A percentile compares a stretch with the other conserved stretches of the same genome.
These are phyloP conservation scores for Orchestia grillus DNA, from an alignment of 1,140 invertebrate genomes.

Conservation along the genomic window DNA sequence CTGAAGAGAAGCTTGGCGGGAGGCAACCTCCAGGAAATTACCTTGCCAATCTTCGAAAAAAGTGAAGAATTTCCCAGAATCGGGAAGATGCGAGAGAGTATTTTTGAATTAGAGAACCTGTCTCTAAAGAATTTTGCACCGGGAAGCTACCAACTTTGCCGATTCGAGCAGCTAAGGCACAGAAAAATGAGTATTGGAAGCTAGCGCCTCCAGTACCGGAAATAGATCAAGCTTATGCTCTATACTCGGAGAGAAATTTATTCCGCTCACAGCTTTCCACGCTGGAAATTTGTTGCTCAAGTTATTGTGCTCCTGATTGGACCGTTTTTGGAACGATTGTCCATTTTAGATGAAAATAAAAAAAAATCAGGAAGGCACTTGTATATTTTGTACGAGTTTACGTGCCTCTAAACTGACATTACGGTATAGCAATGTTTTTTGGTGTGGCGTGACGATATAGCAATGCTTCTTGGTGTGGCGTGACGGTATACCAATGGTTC, in stretches of 20 bases:
- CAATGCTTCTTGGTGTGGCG: no score
- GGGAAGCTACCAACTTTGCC: background rate
- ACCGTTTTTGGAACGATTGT: background rate
- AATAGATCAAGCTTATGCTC: background rate
- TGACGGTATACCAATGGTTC: no score
- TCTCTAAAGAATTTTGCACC: background rate
- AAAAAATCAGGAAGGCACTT: background rate
- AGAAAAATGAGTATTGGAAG: background rate
- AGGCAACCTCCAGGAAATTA: conserved; percentile 31
- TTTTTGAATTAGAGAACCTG: conserved; percentile 50
- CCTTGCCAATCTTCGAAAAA: conserved; percentile 23
- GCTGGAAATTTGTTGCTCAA: background rate
- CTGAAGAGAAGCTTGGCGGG: background rate
- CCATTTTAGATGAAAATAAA: background rate
- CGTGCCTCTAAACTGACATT: no score
- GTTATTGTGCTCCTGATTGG: background rate
- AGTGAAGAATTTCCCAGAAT: conserved; percentile 11
- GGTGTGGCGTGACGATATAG: no score
- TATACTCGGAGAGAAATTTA: background rate
- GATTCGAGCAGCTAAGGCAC: background rate
- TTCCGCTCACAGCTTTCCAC: background rate
- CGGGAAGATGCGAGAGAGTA: conserved; percentile 21
- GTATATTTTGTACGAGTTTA: no score
- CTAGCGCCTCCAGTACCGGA: background rate
- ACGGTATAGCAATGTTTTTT: no score